Evolutionary conservation across 2,113 vertebrate genomes (phyloP), one percentile per base, ranked within the genome.

Genomic region (Sander lucioperca): DNA sequence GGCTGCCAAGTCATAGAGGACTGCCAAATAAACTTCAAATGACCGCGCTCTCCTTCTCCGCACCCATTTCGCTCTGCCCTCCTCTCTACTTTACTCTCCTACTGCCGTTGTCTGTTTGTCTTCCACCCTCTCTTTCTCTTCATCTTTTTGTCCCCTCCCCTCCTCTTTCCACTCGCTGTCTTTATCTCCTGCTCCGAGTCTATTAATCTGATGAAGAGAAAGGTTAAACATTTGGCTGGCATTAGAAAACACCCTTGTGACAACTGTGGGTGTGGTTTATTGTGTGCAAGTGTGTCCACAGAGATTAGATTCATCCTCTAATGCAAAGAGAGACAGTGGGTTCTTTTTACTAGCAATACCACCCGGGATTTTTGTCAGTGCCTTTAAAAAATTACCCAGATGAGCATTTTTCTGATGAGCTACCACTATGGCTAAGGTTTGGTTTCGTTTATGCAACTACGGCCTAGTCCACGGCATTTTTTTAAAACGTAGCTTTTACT

Each of bases 21-120:
- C 89, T 88, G 93, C 93, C 93, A 93, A 88, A 79, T 63, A 85
- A 89, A 87, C 91, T 92, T 88, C 89, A 92, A 88, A 91, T 90
- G 90, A 88, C 86, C 74, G 66, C 58, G 76, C 76, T 89, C 85
- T 84, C 75, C 85, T 88, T 73, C 79, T 68, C 77, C 69, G 62
- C 66, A 74, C 45, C 69, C 63, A 48, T 77, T 65, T 57, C 18
- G 0, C 83, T 67, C 66, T 51, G 18, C 19, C 21, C 56, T 59
- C 54, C 65, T 80, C 65, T 56, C 53, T 30, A 1, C 73, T 85
- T 47, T 50, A 48, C 71, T 74, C 33, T 62, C 27, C 21, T 19
- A 11, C 62, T 27, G 10, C n/a, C 54, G 79, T 77, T 75, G 27
- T 85, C 25, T 39, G n/a, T 74, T 45, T 72, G 23, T 50, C 67